phyloP scores from a whole-genome alignment of 1,140 invertebrate species.

The Phortica variegata region DNA sequence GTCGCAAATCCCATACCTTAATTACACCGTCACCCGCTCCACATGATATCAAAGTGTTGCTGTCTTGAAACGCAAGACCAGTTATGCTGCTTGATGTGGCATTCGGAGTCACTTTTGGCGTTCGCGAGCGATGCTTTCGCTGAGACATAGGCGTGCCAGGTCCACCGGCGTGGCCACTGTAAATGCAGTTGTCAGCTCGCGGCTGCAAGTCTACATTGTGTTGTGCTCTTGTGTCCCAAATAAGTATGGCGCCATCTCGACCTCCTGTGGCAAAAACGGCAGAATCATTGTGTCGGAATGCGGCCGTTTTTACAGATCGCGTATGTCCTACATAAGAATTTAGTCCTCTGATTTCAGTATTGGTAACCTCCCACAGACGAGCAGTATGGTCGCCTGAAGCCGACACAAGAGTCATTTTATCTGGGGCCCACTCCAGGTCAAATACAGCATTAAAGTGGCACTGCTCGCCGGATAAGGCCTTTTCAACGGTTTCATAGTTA shows the following conservation, averaged over 20 bases:
- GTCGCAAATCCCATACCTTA: constrained; percentile 85
- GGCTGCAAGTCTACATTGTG: constrained; percentile 56
- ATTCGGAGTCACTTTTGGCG: constrained; percentile 41
- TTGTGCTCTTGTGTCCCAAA: constrained; percentile 76
- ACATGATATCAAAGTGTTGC: constrained; percentile 74
- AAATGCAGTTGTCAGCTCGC: constrained; percentile 66
- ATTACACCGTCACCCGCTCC: constrained; percentile 81
- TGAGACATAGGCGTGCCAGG: constrained; percentile 59
- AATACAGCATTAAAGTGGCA: constrained; percentile 87
- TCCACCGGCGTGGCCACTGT: constrained; percentile 62
- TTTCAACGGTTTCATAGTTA: constrained; percentile 46
- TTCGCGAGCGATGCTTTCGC: constrained; percentile 52
- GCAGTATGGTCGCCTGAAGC: constrained; percentile 83
- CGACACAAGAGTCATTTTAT: constrained; percentile 74
- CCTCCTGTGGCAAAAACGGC: constrained; percentile 82
- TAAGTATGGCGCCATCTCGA: constrained; percentile 77
- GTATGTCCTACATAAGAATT: constrained; percentile 71
- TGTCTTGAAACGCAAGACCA: constrained; percentile 72
- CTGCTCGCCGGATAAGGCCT: constrained; percentile 59
- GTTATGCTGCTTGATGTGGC: constrained; percentile 69
- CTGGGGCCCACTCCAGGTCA: constrained; percentile 81
- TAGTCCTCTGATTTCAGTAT: constrained; percentile 62
- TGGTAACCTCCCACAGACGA: constrained; percentile 68
- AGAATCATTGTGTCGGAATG: constrained; percentile 67
- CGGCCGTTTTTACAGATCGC: constrained; percentile 76